Evolutionary conservation across 2,113 vertebrate genomes (phyloP).

Genomic region (Hemicordylus capensis): DNA sequence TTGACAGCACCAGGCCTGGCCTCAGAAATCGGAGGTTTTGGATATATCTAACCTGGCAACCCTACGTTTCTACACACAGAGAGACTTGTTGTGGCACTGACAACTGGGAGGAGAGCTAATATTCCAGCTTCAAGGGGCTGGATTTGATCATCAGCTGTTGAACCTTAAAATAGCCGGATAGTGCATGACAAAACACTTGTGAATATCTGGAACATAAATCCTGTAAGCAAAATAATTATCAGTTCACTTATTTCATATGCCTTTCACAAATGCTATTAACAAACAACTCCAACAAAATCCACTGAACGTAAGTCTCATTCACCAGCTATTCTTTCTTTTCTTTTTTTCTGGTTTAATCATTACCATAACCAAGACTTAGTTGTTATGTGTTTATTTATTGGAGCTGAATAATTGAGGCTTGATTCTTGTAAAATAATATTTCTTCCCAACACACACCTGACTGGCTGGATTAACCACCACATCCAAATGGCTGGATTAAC

Average conservation of each 20-base stretch:
- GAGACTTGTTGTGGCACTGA: background rate
- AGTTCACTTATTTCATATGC: background rate
- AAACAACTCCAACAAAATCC: too few species aligned
- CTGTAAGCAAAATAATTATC: background rate
- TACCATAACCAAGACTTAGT: background rate
- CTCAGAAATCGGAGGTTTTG: too few species aligned
- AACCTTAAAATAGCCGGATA: background rate
- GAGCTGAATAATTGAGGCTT: background rate
- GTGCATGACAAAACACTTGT: background rate
- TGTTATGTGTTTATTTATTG: background rate
- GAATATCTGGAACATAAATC: background rate
- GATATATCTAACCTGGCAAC: too few species aligned
- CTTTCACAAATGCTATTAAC: background rate
- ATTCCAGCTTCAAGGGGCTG: too few species aligned
- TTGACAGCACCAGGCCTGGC: too few species aligned
- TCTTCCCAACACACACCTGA: background rate
- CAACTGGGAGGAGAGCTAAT: background rate
- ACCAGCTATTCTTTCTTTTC: background rate
- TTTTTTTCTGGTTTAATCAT: constrained; percentile 4
- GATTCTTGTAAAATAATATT: background rate
- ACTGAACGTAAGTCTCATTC: background rate
- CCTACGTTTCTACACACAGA: too few species aligned
- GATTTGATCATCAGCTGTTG: background rate
- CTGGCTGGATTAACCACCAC: background rate
- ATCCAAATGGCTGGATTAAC: background rate